Conservation (phyloP, 2,797 vertebrate species). For the Perodicticus potto region DNA sequence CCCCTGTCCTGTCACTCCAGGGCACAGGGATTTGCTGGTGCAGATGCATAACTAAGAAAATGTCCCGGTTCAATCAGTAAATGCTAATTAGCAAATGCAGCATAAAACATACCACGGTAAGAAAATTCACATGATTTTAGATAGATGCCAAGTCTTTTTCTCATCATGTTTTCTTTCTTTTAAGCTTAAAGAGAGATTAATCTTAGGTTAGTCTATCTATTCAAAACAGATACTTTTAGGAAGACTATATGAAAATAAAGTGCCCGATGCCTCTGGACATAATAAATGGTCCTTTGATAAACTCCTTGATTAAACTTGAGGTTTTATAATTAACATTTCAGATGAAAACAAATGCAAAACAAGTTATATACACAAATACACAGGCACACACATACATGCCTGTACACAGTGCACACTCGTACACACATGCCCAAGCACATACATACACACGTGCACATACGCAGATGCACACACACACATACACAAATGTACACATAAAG, state of each 20-base stretch:
- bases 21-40: background rate
- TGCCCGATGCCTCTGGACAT: slow-evolving; percentile 74
- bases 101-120: background rate
- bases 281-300: slow-evolving; percentile 78
- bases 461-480: rapidly evolving
- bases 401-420: background rate
- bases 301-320: slow-evolving; percentile 79
- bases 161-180: slow-evolving; percentile 49
- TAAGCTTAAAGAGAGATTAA: slow-evolving; percentile 79
- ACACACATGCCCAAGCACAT: background rate
- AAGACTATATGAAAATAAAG: slow-evolving; percentile 73
- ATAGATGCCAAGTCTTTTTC: slow-evolving; percentile 56
- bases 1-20: background rate
- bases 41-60: background rate
- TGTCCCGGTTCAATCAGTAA: slow-evolving; percentile 52
- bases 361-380: background rate
- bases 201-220: slow-evolving; percentile 69
- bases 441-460: background rate
- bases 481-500: rapidly evolving
- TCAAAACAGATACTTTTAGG: slow-evolving; percentile 67
- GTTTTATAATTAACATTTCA: slow-evolving; percentile 47
- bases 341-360: slow-evolving; percentile 62
- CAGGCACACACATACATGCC: background rate
- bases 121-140: background rate
- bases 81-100: slow-evolving; percentile 56